These are phyloP conservation scores for rabbit (Oryctolagus cuniculus) DNA, from an alignment of 2,113 vertebrate species.

Conservation along the genomic window mOryCun1.1 NC_091433.1:181318001-181318500, in stretches of 20 bases:
- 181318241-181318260: neutral
- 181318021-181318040: neutral
- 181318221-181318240: neutral
- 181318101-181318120: neutral
- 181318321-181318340: too few relatives aligned
- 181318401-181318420: neutral
- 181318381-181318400: rapidly evolving
- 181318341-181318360: neutral
- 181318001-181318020: neutral
- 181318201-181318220: neutral
- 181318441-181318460: too few relatives aligned
- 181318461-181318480: neutral
- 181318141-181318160: neutral
- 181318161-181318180: too few relatives aligned
- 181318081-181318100: neutral
- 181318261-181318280: neutral
- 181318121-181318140: neutral
- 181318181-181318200: neutral
- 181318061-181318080: too few relatives aligned
- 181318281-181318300: neutral
- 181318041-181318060: neutral
- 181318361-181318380: rapidly evolving
- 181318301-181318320: neutral
- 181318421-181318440: neutral
- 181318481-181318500: too few relatives aligned